These are phyloP conservation scores for Drosophila tristis DNA, from an alignment of 1,140 invertebrate genomes.

Conservation along the genomic window DNA sequence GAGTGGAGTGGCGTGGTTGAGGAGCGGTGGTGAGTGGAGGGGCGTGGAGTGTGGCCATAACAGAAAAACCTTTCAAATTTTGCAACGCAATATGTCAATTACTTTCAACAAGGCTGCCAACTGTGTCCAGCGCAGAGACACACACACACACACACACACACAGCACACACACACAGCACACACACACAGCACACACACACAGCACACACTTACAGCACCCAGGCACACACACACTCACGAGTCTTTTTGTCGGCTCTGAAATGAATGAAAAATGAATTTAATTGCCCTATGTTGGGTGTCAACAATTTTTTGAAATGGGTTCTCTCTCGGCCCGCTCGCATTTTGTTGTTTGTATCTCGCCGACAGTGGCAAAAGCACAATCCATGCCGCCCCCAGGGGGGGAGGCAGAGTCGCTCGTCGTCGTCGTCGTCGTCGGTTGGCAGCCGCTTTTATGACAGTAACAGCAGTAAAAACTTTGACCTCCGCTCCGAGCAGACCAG, in stretches of 20 bases:
- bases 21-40: too few species aligned
- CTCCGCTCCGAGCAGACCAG: constrained; percentile 37
- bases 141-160: constrained; percentile 12
- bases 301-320: constrained; percentile 81
- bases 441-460: constrained; percentile 80
- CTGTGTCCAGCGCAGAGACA: constrained; percentile 52
- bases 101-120: constrained; percentile 76
- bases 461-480: constrained; percentile 79
- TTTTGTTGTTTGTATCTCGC: constrained; percentile 33
- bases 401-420: constrained; percentile 19
- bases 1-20: too few species aligned
- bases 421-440: constrained; percentile 31
- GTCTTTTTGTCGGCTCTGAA: constrained; percentile 12
- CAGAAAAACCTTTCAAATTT: constrained; percentile 69
- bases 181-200: constrained; percentile 23
- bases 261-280: constrained; percentile 83
- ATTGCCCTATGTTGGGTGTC: constrained; percentile 81
- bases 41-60: constrained; percentile 6
- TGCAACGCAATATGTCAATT: constrained; percentile 77
- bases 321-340: constrained; percentile 37
- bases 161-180: constrained; percentile 29
- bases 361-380: constrained; percentile 36
- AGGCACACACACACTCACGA: background rate
- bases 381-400: background rate
- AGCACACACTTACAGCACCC: background rate